Base-by-base conservation (phyloP, 1,140 invertebrate genomes). In the Pogonomyrmex californicus region DNA sequence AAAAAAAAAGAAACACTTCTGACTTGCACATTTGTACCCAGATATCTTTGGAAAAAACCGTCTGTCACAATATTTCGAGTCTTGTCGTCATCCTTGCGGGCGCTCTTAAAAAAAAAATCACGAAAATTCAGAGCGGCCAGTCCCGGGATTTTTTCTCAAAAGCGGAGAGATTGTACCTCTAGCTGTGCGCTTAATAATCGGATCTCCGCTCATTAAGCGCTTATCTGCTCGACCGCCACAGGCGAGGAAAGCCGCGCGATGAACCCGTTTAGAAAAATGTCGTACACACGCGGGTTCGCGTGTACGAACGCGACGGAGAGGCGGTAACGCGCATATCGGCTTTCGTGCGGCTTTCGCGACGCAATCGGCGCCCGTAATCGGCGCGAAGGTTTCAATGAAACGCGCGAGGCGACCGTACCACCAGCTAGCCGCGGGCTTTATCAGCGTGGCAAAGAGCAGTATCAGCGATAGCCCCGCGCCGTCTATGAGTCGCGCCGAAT, bases 371-470 rank as follows among this genome's bases (percentile, higher is more conserved):
- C 44, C 17, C 66, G 76, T 88, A 88, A 88, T 88, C 85, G 47
- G 47, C 70, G 44, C 60, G 87, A 87, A 88, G 87, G 70, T 75
- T 89, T 88, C 88, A 78, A 89, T 88, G 87, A 88, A 86, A 79
- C 83, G 66, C 54, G 60, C 71, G 62, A 62, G 56, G 49, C 86
- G 23, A 77, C 23, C 75, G 73, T 86, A 76, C 76, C 87, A 23
- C 76, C 87, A 78, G 77, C 66, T 78, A 79, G 82, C 14, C 49
- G 54, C 83, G 75, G 23, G 65, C 75, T 65, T 88, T 88, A 88
- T 88, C 87, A 88, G 49, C 75, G 83, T 68, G 75, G 73, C 87
- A 78, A 79, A 78, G 83, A 86, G 82, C 71, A 76, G 71, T 86
- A 86, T 86, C 82, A 86, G 82, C 63, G 86, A 87, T 87, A 87